phyloP scores from a whole-genome alignment of 2,113 vertebrate genomes.

The Lates calcarifer region DNA sequence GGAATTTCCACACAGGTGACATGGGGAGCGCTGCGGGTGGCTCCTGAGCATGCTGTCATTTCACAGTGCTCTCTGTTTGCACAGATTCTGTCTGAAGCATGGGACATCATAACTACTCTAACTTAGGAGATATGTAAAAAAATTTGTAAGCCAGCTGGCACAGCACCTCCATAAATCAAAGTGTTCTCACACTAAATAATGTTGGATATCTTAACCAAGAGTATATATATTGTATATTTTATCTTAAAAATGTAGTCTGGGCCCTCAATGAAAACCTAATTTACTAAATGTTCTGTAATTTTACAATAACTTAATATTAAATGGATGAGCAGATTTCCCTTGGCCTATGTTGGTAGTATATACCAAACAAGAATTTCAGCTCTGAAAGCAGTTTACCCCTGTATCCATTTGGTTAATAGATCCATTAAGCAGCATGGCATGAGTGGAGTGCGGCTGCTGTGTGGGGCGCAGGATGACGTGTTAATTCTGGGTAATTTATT shows the following conservation, averaged over 20 bases:
- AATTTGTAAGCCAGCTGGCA: slow-evolving; percentile 3
- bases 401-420: slow-evolving; percentile 84
- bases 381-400: slow-evolving; percentile 62
- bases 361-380: slow-evolving; percentile 45
- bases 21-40: slow-evolving; percentile 34
- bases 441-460: slow-evolving; percentile 67
- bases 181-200: background rate
- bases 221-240: background rate
- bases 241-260: background rate
- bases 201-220: background rate
- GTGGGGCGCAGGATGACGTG: slow-evolving; percentile 75
- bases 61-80: slow-evolving; percentile 36
- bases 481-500: slow-evolving; percentile 85
- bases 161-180: background rate
- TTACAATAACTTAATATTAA: slow-evolving; percentile 6
- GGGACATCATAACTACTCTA: slow-evolving; percentile 6
- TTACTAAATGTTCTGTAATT: background rate
- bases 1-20: slow-evolving; percentile 53
- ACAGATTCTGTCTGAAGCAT: slow-evolving; percentile 30
- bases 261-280: background rate
- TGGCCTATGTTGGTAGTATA: slow-evolving; percentile 19
- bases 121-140: slow-evolving; percentile 23
- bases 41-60: slow-evolving; percentile 42
- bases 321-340: background rate
- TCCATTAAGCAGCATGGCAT: slow-evolving; percentile 79